Conservation (phyloP, 2,113 vertebrate genomes). For the Ellobius talpinus region DNA sequence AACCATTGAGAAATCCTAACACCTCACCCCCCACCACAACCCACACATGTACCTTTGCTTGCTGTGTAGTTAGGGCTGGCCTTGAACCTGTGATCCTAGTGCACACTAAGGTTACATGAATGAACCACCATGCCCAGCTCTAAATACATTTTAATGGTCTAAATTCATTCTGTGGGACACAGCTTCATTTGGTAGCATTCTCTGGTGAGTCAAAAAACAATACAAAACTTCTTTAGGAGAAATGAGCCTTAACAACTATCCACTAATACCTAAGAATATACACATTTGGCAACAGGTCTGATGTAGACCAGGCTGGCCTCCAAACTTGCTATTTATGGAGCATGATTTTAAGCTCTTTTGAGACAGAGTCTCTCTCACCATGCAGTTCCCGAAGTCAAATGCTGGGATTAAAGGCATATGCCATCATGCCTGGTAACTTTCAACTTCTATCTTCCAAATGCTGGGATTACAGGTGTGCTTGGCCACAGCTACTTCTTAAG, state of each 20-base stretch:
- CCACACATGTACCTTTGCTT: neutral
- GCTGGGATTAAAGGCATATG: neutral
- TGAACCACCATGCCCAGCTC: neutral
- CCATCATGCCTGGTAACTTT: neutral
- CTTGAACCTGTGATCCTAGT: neutral
- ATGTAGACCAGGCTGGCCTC: neutral
- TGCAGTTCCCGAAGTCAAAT: neutral
- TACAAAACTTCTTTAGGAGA: neutral
- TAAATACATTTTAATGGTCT: neutral
- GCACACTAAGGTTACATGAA: neutral
- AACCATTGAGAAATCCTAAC: slow-evolving; percentile 12
- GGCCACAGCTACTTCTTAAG: neutral
- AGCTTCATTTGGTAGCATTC: neutral
- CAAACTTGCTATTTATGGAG: neutral
- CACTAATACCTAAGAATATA: slow-evolving; percentile 22
- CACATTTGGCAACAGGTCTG: neutral
- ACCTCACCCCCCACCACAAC: neutral
- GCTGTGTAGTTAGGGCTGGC: neutral
- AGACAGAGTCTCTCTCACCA: neutral
- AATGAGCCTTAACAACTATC: slow-evolving; percentile 29
- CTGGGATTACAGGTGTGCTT: neutral
- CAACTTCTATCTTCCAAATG: neutral
- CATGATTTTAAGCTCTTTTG: neutral
- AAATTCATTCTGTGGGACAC: slow-evolving; percentile 21
- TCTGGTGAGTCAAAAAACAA: slow-evolving; percentile 5